Base-by-base conservation (phyloP, 1,140 invertebrate species). In the Heliconius nattereri region DNA sequence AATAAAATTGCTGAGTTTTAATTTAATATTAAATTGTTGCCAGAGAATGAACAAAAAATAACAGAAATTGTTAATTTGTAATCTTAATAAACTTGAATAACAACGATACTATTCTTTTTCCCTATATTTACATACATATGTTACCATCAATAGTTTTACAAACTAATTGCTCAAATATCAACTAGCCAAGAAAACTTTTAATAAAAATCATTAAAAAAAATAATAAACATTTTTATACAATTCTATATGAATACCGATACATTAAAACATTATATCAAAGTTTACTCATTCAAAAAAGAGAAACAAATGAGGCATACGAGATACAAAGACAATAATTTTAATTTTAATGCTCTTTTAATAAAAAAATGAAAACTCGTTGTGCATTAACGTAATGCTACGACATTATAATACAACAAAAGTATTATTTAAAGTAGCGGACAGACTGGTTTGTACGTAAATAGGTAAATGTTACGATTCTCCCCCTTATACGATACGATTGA, bases 401-500 rank as follows among this genome's bases (percentile, higher is more conserved):
- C 8, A 66, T 66, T 16, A 66, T 66, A 8, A 26, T 76, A 45
- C 37, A 70, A 45, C 57, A 71, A 49, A 70, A 76, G 54, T 66
- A 76, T 76, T 71, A 71, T 76, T 76, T 76, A 76, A 71, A 76
- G 20, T 66, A 78, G 75, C 73, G 75, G 52, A 76, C 73, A 79
- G 74, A 79, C 78, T 84, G 82, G 74, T 66, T 26, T 26, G 74
- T 76, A 76, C 52, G 72, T 70, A 71, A 79, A 76, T 76, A 52
- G 75, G 23, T 76, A 23, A 77, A 40, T 66, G 45, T 77, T 77
- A 49, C 70, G 70, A 71, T 76, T 72, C 26, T 80, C 71, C 79
- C 77, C 73, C 75, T 80, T 70, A 81, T 85, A 81, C 74, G 73
- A 81, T 78, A 84, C 79, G 72, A 82, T 78, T 83, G 82, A 86